These are phyloP conservation scores for Eutrigla gurnardus DNA, from an alignment of 2,797 vertebrate genomes.

Conservation along the genomic window DNA sequence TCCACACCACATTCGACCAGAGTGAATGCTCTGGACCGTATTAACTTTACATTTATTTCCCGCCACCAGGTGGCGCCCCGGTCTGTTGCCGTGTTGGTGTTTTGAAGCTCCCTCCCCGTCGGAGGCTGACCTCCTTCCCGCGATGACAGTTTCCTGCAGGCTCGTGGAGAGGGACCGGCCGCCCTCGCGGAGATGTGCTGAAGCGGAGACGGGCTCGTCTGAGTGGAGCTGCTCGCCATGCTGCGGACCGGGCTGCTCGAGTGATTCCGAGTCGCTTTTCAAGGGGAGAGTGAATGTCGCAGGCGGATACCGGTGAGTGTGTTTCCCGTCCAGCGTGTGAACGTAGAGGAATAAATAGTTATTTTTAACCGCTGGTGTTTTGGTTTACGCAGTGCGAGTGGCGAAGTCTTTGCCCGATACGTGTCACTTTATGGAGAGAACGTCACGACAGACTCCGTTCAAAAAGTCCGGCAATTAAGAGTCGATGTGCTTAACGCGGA, in stretches of 20 bases:
- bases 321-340: background rate
- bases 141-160: constrained; percentile 77
- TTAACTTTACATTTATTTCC: background rate
- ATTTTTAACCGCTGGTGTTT: constrained; percentile 10
- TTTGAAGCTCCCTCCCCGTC: constrained; percentile 53
- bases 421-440: constrained; percentile 68
- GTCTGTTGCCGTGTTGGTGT: fast-evolving
- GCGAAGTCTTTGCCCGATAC: constrained; percentile 53
- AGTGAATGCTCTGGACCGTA: background rate
- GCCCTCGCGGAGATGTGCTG: constrained; percentile 46
- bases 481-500: fast-evolving
- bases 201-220: background rate
- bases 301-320: constrained; percentile 57
- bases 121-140: constrained; percentile 58
- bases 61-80: constrained; percentile 55
- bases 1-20: background rate
- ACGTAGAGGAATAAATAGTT: constrained; percentile 28
- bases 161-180: constrained; percentile 32
- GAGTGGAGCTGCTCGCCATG: constrained; percentile 5
- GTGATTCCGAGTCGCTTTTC: constrained; percentile 15
- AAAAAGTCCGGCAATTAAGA: background rate
- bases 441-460: constrained; percentile 60
- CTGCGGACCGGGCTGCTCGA: constrained; percentile 15
- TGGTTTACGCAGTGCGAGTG: constrained; percentile 33
- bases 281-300: constrained; percentile 26